A percentile compares a stretch with the other conserved stretches of the same genome.
phyloP scores from a whole-genome alignment of 2,888 invertebrate genomes.

The Rotaria socialis region DNA sequence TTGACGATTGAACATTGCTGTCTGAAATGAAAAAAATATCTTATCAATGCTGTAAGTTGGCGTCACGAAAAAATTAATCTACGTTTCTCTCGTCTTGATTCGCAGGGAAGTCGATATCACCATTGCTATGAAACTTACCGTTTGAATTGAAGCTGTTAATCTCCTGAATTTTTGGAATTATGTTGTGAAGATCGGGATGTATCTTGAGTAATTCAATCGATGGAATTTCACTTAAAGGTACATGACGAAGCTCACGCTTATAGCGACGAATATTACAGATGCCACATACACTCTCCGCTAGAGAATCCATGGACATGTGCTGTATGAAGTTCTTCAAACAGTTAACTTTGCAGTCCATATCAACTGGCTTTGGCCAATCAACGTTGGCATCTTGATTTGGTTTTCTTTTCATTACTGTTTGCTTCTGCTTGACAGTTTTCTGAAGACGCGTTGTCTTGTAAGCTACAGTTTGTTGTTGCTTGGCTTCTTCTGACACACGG shows the following conservation, averaged over 20 bases:
- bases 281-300: not conserved
- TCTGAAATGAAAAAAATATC: not conserved
- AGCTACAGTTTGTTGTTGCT: not conserved
- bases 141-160: not conserved
- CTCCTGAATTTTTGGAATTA: not conserved
- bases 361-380: not conserved
- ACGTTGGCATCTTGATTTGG: not conserved
- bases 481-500: not conserved
- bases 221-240: not conserved
- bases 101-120: not conserved
- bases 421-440: not conserved
- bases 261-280: not conserved
- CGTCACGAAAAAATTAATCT: not conserved
- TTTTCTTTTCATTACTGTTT: not conserved
- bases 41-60: too few relatives aligned
- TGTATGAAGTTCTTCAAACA: slow-evolving; percentile 4
- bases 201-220: not conserved
- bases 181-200: not conserved
- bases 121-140: not conserved
- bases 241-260: not conserved
- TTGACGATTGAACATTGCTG: not conserved
- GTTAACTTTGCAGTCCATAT: not conserved
- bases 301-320: not conserved
- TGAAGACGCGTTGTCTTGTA: not conserved
- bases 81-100: not conserved